These are phyloP conservation scores for Diadegma fenestrale DNA, from an alignment of 2,888 invertebrate species.

Conservation along the genomic window DNA sequence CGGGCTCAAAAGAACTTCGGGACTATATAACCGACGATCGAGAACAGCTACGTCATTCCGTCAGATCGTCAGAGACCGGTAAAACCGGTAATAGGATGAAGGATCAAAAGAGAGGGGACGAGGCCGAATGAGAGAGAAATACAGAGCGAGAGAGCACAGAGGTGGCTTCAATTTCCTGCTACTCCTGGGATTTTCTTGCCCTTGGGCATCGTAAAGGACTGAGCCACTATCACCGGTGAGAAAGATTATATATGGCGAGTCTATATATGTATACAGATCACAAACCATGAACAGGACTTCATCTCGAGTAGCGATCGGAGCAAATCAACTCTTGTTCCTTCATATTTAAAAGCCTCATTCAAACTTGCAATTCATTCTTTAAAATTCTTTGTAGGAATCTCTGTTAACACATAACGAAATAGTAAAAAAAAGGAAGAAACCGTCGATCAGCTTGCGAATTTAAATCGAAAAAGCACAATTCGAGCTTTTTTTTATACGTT, in stretches of 20 bases:
- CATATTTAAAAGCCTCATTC: neutral
- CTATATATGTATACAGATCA: neutral
- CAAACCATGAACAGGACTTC: conserved; percentile 3
- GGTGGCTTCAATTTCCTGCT: conserved; percentile 77
- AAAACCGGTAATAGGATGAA: conserved; percentile 30
- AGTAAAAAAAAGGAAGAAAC: neutral
- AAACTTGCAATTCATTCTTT: neutral
- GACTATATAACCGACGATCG: conserved; percentile 49
- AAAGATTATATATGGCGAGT: neutral
- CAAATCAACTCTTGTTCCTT: neutral
- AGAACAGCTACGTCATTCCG: conserved; percentile 60
- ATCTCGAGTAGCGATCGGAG: neutral
- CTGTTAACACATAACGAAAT: neutral
- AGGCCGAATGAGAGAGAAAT: neutral
- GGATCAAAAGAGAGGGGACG: conserved; percentile 1
- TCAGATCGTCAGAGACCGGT: conserved; percentile 45
- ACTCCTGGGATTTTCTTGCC: conserved; percentile 72
- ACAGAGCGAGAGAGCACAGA: neutral
- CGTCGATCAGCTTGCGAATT: neutral
- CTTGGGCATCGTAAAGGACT: conserved; percentile 65
- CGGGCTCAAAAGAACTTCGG: conserved; percentile 6
- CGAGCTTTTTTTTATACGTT: too few species aligned
- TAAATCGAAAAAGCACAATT: too few species aligned
- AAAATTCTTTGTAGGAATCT: neutral
- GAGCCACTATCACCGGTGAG: conserved; percentile 56